Evolutionary conservation across 2,888 invertebrate genomes (phyloP).

Genomic region (Drosophila robusta): DNA sequence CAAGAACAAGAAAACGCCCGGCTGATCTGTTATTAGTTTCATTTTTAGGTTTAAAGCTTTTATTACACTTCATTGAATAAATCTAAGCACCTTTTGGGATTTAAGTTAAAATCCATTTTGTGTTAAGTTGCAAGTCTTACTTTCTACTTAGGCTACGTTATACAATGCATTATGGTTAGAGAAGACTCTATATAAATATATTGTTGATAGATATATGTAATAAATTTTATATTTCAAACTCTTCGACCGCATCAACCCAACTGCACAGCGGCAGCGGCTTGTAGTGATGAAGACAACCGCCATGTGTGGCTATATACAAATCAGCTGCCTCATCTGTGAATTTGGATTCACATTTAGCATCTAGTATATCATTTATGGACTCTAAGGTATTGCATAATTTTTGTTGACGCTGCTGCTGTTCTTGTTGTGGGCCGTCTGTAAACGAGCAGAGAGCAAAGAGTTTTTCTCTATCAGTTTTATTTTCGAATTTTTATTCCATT

Average conservation of each 20-base stretch:
- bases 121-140: constrained; percentile 57
- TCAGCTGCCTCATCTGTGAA: constrained; percentile 62
- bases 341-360: constrained; percentile 49
- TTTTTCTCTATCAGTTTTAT: constrained; percentile 65
- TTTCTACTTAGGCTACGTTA: constrained; percentile 51
- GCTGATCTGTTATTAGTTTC: not conserved
- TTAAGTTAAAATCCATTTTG: constrained; percentile 30
- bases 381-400: constrained; percentile 45
- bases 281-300: constrained; percentile 77
- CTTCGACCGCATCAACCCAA: constrained; percentile 43
- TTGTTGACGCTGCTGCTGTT: constrained; percentile 35
- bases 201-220: constrained; percentile 12
- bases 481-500: constrained; percentile 15
- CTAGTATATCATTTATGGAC: constrained; percentile 46
- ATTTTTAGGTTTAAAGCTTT: constrained; percentile 47
- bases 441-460: constrained; percentile 71
- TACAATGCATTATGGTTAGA: constrained; percentile 60
- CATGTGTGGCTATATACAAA: constrained; percentile 79
- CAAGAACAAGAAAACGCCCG: not conserved
- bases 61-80: constrained; percentile 57
- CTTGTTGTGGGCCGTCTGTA: constrained; percentile 62
- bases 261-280: constrained; percentile 27
- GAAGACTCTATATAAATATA: constrained; percentile 27
- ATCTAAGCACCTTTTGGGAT: constrained; percentile 59
- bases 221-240: constrained; percentile 63